These are phyloP conservation scores for Listrodromus nycthemerus DNA, from an alignment of 2,888 invertebrate genomes.

Conservation along the genomic window DNA sequence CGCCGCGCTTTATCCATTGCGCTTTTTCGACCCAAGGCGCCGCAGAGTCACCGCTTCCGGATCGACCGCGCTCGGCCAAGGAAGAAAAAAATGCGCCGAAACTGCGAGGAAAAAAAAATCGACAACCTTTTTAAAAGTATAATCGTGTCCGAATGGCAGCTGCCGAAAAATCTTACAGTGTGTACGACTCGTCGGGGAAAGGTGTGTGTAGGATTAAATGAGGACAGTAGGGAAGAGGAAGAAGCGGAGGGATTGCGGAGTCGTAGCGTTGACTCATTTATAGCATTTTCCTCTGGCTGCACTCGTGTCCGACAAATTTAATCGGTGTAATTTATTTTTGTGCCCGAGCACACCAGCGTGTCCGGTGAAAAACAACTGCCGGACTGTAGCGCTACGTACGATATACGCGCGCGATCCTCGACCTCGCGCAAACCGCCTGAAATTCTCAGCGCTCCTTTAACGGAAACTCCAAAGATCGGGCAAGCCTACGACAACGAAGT, in stretches of 20 bases:
- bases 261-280: slow-evolving; percentile 38
- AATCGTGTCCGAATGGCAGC: background rate
- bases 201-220: background rate
- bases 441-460: background rate
- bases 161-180: slow-evolving; percentile 19
- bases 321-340: background rate
- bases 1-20: too few species aligned
- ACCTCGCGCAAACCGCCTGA: background rate
- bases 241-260: slow-evolving; percentile 15
- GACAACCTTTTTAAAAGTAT: background rate
- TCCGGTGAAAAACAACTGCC: background rate
- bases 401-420: slow-evolving; percentile 9
- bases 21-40: too few species aligned
- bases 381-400: background rate
- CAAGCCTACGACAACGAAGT: slow-evolving; percentile 32
- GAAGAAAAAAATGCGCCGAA: background rate
- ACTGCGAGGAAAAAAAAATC: background rate
- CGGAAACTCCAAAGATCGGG: background rate
- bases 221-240: background rate
- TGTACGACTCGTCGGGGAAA: slow-evolving; percentile 13
- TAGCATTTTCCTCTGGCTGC: background rate
- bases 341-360: background rate
- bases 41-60: background rate
- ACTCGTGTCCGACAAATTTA: background rate
- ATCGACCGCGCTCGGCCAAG: background rate